These are phyloP conservation scores for Isoperla grammatica DNA, from an alignment of 2,888 invertebrate genomes.

Conservation along the genomic window DNA sequence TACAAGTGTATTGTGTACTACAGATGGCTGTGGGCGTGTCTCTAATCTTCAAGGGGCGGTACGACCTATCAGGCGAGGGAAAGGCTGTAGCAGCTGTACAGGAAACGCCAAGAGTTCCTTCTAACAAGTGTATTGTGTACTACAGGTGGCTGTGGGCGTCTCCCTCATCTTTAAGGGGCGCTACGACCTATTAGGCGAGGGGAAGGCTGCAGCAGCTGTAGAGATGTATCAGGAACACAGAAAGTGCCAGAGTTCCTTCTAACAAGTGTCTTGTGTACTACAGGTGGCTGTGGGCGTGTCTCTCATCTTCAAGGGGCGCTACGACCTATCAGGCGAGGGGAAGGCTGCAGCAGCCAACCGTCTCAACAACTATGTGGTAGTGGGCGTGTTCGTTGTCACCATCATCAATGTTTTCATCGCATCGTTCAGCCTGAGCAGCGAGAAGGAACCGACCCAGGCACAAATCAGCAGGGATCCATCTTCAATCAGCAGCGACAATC, in stretches of 20 bases:
- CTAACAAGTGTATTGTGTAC: no score
- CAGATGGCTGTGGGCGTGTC: no score
- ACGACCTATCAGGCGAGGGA: slow-evolving; percentile 49
- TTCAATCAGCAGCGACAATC: no score
- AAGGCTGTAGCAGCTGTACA: no score
- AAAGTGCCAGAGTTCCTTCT: no score
- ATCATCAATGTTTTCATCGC: slow-evolving; percentile 64
- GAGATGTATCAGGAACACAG: no score
- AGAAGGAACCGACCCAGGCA: slow-evolving; percentile 13
- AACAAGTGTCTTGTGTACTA: slow-evolving; percentile 24
- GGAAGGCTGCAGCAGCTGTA: no score
- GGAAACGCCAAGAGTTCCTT: no score
- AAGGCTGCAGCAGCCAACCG: slow-evolving; percentile 47
- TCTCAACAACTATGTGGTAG: slow-evolving; percentile 57
- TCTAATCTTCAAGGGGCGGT: slow-evolving; percentile 41
- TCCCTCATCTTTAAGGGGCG: no score
- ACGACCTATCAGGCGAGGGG: slow-evolving; percentile 49
- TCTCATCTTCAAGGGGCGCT: slow-evolving; percentile 56
- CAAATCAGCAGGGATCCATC: no score
- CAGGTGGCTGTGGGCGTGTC: slow-evolving; percentile 54
- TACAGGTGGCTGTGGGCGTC: no score
- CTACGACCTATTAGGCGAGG: slow-evolving; percentile 48
- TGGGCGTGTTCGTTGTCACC: slow-evolving; percentile 60
- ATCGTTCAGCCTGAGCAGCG: slow-evolving; percentile 50
- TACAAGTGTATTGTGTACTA: no score